Evolutionary conservation across 2,113 vertebrate genomes (phyloP).

Genomic region (Psilopsiagon aurifrons): DNA sequence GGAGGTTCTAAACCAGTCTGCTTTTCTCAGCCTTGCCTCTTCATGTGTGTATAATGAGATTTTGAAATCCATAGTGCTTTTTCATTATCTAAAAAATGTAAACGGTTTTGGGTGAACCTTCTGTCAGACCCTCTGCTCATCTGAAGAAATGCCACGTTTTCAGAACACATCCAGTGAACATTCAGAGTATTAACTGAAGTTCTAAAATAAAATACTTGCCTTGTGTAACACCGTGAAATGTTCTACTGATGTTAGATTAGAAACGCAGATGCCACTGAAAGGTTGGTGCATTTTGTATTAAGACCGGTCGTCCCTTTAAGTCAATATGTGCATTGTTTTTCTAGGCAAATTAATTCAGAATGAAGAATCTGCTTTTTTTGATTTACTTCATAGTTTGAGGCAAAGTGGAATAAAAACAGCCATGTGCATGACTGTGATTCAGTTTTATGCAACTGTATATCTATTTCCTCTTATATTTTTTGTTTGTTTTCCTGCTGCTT

Average conservation of each 20-base stretch:
- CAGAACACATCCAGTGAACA: background rate
- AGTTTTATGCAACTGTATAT: background rate
- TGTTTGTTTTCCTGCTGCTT: background rate
- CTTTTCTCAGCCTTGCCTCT: constrained; percentile 39
- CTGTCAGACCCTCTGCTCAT: background rate
- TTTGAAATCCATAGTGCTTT: constrained; percentile 6
- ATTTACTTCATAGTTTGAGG: background rate
- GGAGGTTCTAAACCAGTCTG: constrained; percentile 44
- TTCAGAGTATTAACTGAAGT: background rate
- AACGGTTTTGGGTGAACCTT: background rate
- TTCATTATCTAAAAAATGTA: background rate
- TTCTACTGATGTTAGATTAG: background rate
- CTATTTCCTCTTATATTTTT: rapidly evolving
- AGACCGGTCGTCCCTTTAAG: background rate
- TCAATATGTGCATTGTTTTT: background rate
- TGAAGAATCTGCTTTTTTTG: background rate
- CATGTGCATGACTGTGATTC: rapidly evolving
- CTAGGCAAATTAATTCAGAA: background rate
- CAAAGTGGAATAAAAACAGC: background rate
- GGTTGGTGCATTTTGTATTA: background rate
- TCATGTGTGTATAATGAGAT: background rate
- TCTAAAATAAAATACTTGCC: background rate
- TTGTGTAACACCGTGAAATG: background rate
- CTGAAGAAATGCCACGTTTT: background rate
- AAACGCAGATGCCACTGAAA: background rate